Evolutionary conservation across 2,113 vertebrate genomes (phyloP).

Genomic region (Tenebrosternarchus preto): DNA sequence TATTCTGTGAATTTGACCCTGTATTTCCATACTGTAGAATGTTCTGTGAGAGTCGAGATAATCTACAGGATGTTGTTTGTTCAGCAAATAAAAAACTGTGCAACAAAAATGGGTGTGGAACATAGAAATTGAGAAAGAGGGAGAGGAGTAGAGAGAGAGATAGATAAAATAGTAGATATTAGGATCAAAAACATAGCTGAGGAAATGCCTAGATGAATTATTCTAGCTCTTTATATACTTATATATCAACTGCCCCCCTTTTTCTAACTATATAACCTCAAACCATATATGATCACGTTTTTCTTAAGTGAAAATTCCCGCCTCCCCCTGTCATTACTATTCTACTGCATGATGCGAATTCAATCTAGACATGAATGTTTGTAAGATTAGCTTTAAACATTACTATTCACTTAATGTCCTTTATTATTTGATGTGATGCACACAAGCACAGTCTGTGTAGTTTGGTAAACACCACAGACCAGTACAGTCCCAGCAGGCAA

Average conservation of each 20-base stretch:
- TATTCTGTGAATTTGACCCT: background rate
- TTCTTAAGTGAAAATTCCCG: no score
- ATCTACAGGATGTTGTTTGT: background rate
- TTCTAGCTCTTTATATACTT: no score
- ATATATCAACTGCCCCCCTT: no score
- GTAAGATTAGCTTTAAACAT: background rate
- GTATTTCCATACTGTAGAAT: background rate
- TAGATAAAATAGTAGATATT: no score
- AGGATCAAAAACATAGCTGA: no score
- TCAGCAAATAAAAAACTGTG: background rate
- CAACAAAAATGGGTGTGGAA: background rate
- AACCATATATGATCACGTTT: no score
- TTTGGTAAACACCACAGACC: background rate
- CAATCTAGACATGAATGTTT: background rate
- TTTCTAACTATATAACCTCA: no score
- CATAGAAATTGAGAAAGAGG: no score
- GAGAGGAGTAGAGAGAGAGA: no score
- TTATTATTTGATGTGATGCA: conserved; percentile 11
- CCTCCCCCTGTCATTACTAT: no score
- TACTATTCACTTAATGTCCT: background rate
- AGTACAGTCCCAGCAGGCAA: conserved; percentile 56
- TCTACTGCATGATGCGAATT: no score
- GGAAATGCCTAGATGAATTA: no score
- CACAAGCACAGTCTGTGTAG: background rate
- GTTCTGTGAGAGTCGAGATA: background rate